Evolutionary conservation across 2,888 invertebrate genomes (phyloP).

Genomic region (Hypercompe scribonia): DNA sequence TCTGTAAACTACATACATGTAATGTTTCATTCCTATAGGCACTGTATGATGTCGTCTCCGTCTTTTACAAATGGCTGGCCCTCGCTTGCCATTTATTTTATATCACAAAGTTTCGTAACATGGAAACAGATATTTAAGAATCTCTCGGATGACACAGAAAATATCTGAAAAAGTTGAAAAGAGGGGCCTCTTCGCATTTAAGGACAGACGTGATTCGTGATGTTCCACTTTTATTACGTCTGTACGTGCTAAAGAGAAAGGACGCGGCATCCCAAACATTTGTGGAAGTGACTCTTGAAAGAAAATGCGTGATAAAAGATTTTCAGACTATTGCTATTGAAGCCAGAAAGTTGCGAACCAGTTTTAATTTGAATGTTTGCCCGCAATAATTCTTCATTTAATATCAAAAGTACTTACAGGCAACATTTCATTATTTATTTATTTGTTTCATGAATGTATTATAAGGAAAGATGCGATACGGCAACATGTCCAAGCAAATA

Average conservation of each 20-base stretch:
- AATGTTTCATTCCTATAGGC: slow-evolving; percentile 35
- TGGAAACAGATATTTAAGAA: slow-evolving; percentile 28
- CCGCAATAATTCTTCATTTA: not conserved
- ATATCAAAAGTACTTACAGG: not conserved
- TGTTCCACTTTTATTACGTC: slow-evolving; percentile 18
- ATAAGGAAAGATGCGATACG: too few species aligned
- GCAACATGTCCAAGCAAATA: not conserved
- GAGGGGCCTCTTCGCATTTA: slow-evolving; percentile 4
- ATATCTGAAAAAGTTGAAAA: slow-evolving; percentile 15
- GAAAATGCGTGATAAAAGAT: slow-evolving; percentile 7
- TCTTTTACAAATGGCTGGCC: slow-evolving; percentile 27
- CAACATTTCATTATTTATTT: not conserved
- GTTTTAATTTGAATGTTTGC: slow-evolving; percentile 6
- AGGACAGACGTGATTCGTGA: slow-evolving; percentile 20
- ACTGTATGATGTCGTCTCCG: slow-evolving; percentile 21
- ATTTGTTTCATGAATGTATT: not conserved
- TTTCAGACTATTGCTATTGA: slow-evolving; percentile 6
- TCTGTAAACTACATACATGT: slow-evolving; percentile 16
- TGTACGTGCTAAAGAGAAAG: slow-evolving; percentile 20
- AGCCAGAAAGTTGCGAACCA: slow-evolving; percentile 1
- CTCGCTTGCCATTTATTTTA: slow-evolving; percentile 28
- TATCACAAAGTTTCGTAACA: slow-evolving; percentile 31
- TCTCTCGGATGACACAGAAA: slow-evolving; percentile 14
- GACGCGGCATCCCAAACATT: slow-evolving; percentile 20
- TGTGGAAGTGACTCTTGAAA: slow-evolving; percentile 12